Base-by-base conservation (phyloP, 37 sponge, comb jelly and placozoan genomes). In the Sycon ciliatum region DNA sequence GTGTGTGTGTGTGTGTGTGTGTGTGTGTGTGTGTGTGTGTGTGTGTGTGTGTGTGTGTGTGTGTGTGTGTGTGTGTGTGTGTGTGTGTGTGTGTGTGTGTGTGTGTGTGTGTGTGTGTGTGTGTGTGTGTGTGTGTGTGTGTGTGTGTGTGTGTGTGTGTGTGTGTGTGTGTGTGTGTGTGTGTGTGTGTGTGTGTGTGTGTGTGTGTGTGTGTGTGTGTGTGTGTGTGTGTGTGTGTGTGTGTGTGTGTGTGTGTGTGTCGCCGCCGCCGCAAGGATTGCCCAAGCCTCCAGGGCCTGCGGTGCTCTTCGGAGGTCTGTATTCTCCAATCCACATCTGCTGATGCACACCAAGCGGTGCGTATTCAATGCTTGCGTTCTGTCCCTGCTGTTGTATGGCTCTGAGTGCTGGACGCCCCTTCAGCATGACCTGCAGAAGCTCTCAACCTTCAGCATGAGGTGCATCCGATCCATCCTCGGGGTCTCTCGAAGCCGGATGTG, bases 71-170 rank as follows among this genome's bases (percentile, higher is more conserved):
- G 49, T 42, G 13, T 18, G 49, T 42, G 49, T 42, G 49, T 42
- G 49, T 42, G 49, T 42, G 49, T 42, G 49, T 42, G 49, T 42
- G 49, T 42, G 49, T 42, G 49, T 42, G 49, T 42, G 49, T 42
- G 49, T 42, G 49, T 42, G 49, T 42, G 49, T 42, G 49, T 42
- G 49, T 42, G 49, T 42, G 49, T 42, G 49, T 42, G 49, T 42
- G 49, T 42, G 49, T 42, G 49, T 42, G 49, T 42, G 49, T 42
- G 49, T 42, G 13, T 42, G 49, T 42, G 49, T 42, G 49, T 42
- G 49, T 42, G 49, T 42, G 49, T 42, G 13, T 42, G 49, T 42
- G 49, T 42, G 49, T 42, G 49, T 42, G 49, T 42, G 49, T 42
- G 49, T 42, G 49, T 42, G 49, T 42, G 49, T 42, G 49, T 42